A percentile compares a stretch with the other conserved stretches of the same genome.
Conservation (phyloP, 2,797 vertebrate species). For the Morelia viridis region DNA sequence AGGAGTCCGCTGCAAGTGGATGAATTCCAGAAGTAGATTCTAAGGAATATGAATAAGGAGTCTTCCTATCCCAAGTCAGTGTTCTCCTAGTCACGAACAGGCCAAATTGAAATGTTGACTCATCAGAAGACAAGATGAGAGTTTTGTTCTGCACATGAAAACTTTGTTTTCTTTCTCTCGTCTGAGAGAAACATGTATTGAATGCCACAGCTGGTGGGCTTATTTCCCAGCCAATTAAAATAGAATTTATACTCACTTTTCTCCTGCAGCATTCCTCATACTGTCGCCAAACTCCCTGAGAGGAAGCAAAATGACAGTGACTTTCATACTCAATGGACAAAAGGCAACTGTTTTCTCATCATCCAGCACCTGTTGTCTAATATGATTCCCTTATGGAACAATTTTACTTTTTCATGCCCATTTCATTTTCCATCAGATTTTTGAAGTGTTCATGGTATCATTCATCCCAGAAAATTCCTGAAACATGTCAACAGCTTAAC, state of each 20-base stretch:
- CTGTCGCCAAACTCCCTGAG: background rate
- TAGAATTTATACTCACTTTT: constrained; percentile 10
- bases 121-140: background rate
- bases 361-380: constrained; percentile 1
- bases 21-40: background rate
- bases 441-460: background rate
- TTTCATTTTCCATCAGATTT: constrained; percentile 1
- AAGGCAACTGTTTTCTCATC: constrained; percentile 20
- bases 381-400: constrained; percentile 8
- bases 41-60: background rate
- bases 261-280: background rate
- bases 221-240: constrained; percentile 10
- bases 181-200: background rate
- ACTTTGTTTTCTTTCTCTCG: background rate
- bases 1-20: background rate
- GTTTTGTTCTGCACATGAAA: background rate
- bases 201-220: constrained; percentile 21
- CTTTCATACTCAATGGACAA: background rate
- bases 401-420: background rate
- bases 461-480: background rate
- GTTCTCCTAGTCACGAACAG: background rate
- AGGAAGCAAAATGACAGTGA: constrained; percentile 13
- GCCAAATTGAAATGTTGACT: background rate
- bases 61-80: background rate
- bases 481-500: background rate